phyloP scores from a whole-genome alignment of 2,888 invertebrate genomes.

The Tipula unca region DNA sequence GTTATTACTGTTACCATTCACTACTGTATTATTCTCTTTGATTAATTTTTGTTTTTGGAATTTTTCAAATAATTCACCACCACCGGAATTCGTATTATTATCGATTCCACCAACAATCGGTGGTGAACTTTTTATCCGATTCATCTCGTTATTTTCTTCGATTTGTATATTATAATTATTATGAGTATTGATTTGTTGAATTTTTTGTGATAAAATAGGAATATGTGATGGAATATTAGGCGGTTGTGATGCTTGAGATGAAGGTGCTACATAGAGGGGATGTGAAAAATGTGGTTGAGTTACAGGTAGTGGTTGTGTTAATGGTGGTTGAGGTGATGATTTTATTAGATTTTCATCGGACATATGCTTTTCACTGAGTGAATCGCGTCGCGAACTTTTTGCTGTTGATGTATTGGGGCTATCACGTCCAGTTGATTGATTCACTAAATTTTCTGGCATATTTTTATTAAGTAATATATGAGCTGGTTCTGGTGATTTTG shows the following conservation, averaged over 20 bases:
- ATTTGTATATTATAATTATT: constrained; percentile 17
- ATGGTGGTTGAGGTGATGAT: constrained; percentile 21
- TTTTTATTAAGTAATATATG: constrained; percentile 19
- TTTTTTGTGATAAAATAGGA: background rate
- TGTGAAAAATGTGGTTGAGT: constrained; percentile 4
- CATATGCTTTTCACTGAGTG: constrained; percentile 46
- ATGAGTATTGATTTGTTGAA: background rate
- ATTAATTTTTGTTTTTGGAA: constrained; percentile 30
- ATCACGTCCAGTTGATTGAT: constrained; percentile 45
- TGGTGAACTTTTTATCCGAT: background rate
- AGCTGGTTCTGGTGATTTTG: constrained; percentile 27
- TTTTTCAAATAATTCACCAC: constrained; percentile 31
- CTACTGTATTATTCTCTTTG: constrained; percentile 25
- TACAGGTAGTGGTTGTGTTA: constrained; percentile 14
- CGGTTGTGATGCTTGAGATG: background rate
- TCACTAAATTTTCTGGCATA: background rate
- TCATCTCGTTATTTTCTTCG: background rate
- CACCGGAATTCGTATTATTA: background rate
- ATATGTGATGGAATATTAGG: background rate
- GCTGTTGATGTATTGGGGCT: constrained; percentile 58
- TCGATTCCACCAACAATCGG: background rate
- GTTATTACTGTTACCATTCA: background rate
- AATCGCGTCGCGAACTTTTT: constrained; percentile 58
- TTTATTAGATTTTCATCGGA: constrained; percentile 20
- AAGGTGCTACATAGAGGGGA: background rate